A percentile compares a stretch with the other conserved stretches of the same genome.
phyloP scores from a whole-genome alignment of 1,140 invertebrate genomes.

The Calephelis nemesis region DNA sequence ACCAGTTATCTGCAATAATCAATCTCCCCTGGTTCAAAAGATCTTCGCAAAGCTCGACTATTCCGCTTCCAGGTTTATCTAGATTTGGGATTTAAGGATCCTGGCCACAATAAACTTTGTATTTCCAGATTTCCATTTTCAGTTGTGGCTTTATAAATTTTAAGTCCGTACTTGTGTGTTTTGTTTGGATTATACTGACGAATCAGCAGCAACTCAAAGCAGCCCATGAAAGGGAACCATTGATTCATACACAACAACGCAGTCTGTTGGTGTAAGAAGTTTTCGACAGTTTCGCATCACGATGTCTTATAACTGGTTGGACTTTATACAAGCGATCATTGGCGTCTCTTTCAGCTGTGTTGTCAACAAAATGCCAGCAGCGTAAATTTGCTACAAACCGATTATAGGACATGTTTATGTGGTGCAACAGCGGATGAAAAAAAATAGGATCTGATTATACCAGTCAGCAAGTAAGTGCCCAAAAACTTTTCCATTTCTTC shows the following conservation, averaged over 20 bases:
- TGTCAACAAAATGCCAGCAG: slow-evolving; percentile 28
- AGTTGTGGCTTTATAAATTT: slow-evolving; percentile 25
- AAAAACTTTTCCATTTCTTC: slow-evolving; percentile 18
- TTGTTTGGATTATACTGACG: slow-evolving; percentile 21
- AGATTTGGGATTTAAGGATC: background rate
- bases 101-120: slow-evolving; percentile 20
- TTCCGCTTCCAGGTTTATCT: slow-evolving; percentile 20
- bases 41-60: slow-evolving; percentile 4
- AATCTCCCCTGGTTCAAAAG: slow-evolving; percentile 15
- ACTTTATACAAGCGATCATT: slow-evolving; percentile 27
- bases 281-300: slow-evolving; percentile 18
- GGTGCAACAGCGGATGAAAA: slow-evolving; percentile 23
- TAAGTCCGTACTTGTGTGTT: slow-evolving; percentile 25
- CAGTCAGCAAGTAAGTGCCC: slow-evolving; percentile 6
- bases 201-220: slow-evolving; percentile 17
- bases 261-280: slow-evolving; percentile 4
- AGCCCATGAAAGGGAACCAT: slow-evolving; percentile 25
- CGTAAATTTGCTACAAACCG: slow-evolving; percentile 15
- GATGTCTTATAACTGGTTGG: slow-evolving; percentile 20
- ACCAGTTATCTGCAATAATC: slow-evolving; percentile 22
- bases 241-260: slow-evolving; percentile 24
- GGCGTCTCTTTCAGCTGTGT: slow-evolving; percentile 17
- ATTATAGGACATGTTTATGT: slow-evolving; percentile 28
- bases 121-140: slow-evolving; percentile 22
- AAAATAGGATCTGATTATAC: slow-evolving; percentile 16